Base-by-base conservation (phyloP, 2,113 vertebrate genomes). In the Hyperoodon ampullatus region DNA sequence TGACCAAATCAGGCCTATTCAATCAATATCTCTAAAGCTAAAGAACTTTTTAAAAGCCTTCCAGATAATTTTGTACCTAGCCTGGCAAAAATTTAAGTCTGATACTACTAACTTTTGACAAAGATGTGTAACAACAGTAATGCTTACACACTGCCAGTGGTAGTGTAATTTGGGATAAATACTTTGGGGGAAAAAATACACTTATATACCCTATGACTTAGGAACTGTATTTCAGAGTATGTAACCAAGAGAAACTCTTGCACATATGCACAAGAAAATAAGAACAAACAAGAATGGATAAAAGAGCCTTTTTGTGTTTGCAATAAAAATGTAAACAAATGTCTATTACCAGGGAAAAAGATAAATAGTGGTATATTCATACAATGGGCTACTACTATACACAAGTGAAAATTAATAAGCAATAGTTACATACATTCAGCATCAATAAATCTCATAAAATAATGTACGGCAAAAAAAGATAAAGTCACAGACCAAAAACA, bases 301-400 rank as follows among this genome's bases (percentile, higher is more conserved):
- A 88, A 88, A 74, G 2, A 90, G 24, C 19, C 68, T 66, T 88
- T 81, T 75, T 55, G 33, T 47, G 42, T 92, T 89, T 92, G 30
- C 87, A 70, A 70, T 78, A 85, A 90, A 94, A 94, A 77, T 35
- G 35, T 15, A 86, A 95, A 86, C 83, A 70, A 90, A 86, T 92
- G 60, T 89, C 53, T 53, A 65, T 63, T 53, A 74, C 60, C 14
- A 55, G 14, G 6, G n/a, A 68, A 71, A 71, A 75, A 88, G 61
- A 78, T 66, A 78, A 63, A 61, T 30, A 68, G 44, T 90, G 61
- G 74, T 28, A 14, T 75, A 61, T 23, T 90, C 42, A 77, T 75
- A 50, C 4, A 60, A 47, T 24, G 30, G 78, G 19, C 50, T 72
- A 81, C 47, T 68, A 74, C 39, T 77, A 19, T 7, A 58, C 30